Conservation (phyloP, 2,113 vertebrate species). For the Conger conger region DNA sequence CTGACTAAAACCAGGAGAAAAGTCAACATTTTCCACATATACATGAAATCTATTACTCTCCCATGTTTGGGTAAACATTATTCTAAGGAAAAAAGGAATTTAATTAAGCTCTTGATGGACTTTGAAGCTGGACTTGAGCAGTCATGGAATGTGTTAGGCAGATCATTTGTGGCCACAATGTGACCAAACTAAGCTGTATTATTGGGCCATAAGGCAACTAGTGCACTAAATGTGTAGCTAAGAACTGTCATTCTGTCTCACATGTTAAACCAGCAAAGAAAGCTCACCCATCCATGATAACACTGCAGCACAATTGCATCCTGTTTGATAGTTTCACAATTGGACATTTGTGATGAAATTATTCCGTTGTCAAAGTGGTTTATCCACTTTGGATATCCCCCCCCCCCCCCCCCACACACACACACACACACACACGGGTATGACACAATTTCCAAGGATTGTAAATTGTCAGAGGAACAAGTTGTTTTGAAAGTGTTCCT, state of each 20-base stretch:
- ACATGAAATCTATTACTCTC: background rate
- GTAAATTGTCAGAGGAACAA: conserved; percentile 4
- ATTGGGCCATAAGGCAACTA: background rate
- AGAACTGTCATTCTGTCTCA: no score
- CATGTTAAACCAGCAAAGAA: no score
- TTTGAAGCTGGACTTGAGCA: background rate
- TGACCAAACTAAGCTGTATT: background rate
- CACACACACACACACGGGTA: background rate
- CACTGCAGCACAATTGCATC: background rate
- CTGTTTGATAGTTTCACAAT: background rate
- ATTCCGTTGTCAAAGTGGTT: background rate
- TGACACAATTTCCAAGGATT: background rate
- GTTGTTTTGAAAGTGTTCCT: conserved; percentile 2
- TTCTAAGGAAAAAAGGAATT: background rate
- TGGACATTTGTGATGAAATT: background rate
- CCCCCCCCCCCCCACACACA: background rate
- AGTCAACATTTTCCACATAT: background rate
- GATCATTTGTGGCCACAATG: background rate
- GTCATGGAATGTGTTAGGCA: background rate
- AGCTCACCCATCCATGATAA: no score
- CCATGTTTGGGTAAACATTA: background rate
- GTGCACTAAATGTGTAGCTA: background rate
- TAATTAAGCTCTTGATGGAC: background rate
- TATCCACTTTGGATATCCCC: background rate
- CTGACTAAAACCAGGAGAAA: background rate